Base-by-base conservation (phyloP, 2,888 invertebrate genomes). In the Deladenus siricidicola region DNA sequence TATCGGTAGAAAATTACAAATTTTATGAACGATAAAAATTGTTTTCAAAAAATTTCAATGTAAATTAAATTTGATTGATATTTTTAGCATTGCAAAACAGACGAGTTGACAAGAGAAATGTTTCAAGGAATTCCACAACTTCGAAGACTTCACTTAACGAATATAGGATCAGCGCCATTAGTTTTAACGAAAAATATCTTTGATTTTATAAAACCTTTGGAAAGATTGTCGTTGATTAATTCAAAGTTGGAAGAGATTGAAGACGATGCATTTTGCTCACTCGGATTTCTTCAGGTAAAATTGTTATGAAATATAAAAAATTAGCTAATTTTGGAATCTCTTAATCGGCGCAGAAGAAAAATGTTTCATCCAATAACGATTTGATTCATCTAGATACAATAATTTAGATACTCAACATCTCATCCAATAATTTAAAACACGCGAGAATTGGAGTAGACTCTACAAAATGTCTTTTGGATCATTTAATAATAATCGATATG, bases 401-500 rank as follows among this genome's bases (percentile, higher is more conserved):
- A 28, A 60, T 71, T 60, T 64, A 75, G 75, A 74, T 75, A 17
- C 64, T 75, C 21, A 73, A 74, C 54, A 62, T 73, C 19, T 73
- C 74, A 0, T 51, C 62, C 10, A 75, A 75, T 51, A 56, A 48
- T 6, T 51, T 75, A n/a, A 28, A 53, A 21, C 45, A 56, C 34
- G 56, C 60, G 28, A 47, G 56, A 28, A 57, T 69, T 17, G 66
- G 62, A 2, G 45, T 68, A 42, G 50, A 54, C 19, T 24, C 58
- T 2, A 47, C 63, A 29, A 42, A 60, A 17, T 76, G 76, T 57
- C 30, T 60, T 28, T 68, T 74, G 24, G 64, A 62, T 49, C 71
- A 74, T 39, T 62, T 76, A 23, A 64, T 77, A 54, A 73, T 77
- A n/a, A 66, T 68, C 26, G 75, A 76, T 57, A 44, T 77, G 24